phyloP scores from a whole-genome alignment of 1,140 invertebrate species.

The Drosophila lini region DNA sequence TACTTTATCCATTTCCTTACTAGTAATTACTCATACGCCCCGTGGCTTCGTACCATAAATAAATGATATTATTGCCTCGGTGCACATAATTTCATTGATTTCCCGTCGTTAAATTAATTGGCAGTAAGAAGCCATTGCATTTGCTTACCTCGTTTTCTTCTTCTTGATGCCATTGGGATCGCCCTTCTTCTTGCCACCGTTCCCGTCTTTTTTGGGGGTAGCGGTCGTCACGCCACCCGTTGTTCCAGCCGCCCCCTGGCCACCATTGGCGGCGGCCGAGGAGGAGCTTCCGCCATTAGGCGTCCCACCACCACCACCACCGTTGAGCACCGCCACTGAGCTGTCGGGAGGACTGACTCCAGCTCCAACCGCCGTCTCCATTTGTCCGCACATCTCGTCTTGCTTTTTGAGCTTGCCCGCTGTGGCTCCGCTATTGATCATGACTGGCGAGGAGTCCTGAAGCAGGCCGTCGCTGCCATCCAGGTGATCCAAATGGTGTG shows the following conservation, averaged over 20 bases:
- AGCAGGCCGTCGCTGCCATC: slow-evolving; percentile 65
- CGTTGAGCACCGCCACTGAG: slow-evolving; percentile 31
- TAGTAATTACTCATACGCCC: slow-evolving; percentile 60
- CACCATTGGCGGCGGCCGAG: slow-evolving; percentile 6
- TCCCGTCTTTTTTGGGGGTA: slow-evolving; percentile 84
- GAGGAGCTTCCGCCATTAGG: slow-evolving; percentile 45
- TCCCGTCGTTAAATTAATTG: slow-evolving; percentile 80
- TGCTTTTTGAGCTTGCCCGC: slow-evolving; percentile 69
- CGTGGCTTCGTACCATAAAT: slow-evolving; percentile 23
- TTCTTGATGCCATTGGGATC: slow-evolving; percentile 95
- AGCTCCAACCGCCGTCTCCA: slow-evolving; percentile 33
- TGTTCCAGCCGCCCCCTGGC: slow-evolving; percentile 23
- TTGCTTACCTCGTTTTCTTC: slow-evolving; percentile 94
- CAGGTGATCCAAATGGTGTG: slow-evolving; percentile 57
- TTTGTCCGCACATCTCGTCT: slow-evolving; percentile 69
- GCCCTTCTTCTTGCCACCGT: slow-evolving; percentile 93
- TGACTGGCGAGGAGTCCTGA: slow-evolving; percentile 41
- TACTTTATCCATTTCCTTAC: neutral
- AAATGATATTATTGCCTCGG: slow-evolving; percentile 32
- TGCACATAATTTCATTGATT: slow-evolving; percentile 76
- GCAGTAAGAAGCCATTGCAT: slow-evolving; percentile 3
- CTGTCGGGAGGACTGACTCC: slow-evolving; percentile 12
- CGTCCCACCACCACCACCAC: slow-evolving; percentile 25
- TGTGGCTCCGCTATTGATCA: slow-evolving; percentile 44
- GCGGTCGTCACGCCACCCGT: slow-evolving; percentile 36